Conservation (phyloP, 1,140 invertebrate species). For the Orius insidiosus region DNA sequence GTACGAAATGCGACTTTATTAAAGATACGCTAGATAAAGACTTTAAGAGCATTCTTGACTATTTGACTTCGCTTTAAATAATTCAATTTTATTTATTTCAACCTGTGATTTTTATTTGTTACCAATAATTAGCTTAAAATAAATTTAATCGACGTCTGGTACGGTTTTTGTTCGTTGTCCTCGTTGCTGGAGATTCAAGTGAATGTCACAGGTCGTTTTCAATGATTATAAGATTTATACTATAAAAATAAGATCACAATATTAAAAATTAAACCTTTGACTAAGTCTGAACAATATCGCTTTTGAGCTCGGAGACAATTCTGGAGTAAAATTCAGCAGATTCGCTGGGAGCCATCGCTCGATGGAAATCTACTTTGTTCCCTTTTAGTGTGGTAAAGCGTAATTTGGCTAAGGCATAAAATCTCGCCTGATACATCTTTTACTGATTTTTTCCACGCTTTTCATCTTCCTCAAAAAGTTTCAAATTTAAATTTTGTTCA, state of each 20-base stretch:
- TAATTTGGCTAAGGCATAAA: conserved; percentile 70
- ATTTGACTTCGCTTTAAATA: too few relatives aligned
- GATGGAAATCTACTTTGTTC: conserved; percentile 82
- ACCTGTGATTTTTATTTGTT: too few relatives aligned
- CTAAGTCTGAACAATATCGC: conserved; percentile 48
- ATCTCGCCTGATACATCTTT: conserved; percentile 56
- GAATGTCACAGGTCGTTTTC: conserved; percentile 84
- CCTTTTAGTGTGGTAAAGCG: conserved; percentile 76
- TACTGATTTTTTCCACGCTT: conserved; percentile 69
- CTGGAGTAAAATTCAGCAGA: conserved; percentile 62
- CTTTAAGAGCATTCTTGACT: too few relatives aligned
- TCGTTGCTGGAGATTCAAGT: conserved; percentile 48
- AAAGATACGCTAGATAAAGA: too few relatives aligned
- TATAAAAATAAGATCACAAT: conserved; percentile 27
- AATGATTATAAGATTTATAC: conserved; percentile 81
- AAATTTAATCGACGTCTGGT: neutral
- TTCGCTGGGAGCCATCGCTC: conserved; percentile 60
- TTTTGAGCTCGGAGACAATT: conserved; percentile 49
- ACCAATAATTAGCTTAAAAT: too few relatives aligned
- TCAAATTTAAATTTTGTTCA: conserved; percentile 61
- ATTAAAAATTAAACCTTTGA: conserved; percentile 50
- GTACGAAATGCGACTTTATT: too few relatives aligned
- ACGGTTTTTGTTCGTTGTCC: neutral
- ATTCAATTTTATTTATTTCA: too few relatives aligned
- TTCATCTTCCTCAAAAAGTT: conserved; percentile 61